Evolutionary conservation across 2,888 invertebrate genomes (phyloP).

Genomic region (Mesodorylaimus sp.): DNA sequence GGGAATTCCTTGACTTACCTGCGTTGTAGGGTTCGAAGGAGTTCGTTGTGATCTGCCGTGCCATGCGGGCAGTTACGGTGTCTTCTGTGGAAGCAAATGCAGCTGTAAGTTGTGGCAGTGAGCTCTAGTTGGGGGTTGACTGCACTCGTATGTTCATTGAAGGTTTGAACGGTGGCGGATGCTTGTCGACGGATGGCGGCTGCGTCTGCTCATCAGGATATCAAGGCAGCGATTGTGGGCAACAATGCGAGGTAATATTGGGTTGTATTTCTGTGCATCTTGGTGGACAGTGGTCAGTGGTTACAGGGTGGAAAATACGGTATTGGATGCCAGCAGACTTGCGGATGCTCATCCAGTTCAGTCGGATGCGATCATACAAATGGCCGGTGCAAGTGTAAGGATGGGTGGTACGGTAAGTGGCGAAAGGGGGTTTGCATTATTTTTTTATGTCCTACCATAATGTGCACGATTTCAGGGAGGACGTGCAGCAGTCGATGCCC

Average conservation of each 20-base stretch:
- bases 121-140: background rate
- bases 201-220: conserved; percentile 61
- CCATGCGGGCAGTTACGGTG: conserved; percentile 51
- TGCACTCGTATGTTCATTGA: background rate
- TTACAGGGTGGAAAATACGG: conserved; percentile 6
- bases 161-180: conserved; percentile 27
- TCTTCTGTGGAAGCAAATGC: background rate
- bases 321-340: conserved; percentile 3
- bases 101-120: conserved; percentile 52
- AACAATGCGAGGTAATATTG: background rate
- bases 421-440: background rate
- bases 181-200: conserved; percentile 55
- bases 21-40: conserved; percentile 6
- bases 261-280: background rate
- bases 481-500: conserved; percentile 3
- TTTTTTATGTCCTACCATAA: background rate
- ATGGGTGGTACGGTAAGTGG: conserved; percentile 1
- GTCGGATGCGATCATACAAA: conserved; percentile 2
- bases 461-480: background rate
- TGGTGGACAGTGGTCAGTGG: background rate
- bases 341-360: background rate
- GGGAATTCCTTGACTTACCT: conserved; percentile 7
- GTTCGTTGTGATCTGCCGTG: conserved; percentile 36
- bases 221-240: conserved; percentile 17
- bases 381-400: conserved; percentile 2